These are phyloP conservation scores for Eidolon dupreanum DNA, from an alignment of 2,797 vertebrate species.

Conservation along the genomic window DNA sequence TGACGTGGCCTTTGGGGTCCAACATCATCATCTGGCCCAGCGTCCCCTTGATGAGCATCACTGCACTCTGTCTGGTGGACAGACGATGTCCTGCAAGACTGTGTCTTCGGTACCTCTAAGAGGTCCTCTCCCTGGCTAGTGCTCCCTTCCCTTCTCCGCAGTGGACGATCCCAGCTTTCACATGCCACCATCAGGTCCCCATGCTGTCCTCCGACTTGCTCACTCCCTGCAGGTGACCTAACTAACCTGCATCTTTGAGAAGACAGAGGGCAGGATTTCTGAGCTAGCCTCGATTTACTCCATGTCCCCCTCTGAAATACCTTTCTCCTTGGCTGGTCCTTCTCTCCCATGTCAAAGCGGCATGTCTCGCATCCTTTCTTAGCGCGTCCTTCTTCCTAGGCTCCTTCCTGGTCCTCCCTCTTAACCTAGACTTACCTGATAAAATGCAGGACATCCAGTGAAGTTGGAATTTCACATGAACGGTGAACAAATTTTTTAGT, in stretches of 20 bases:
- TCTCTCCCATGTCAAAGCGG: neutral
- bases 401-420: neutral
- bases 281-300: neutral
- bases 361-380: neutral
- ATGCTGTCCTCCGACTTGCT: neutral
- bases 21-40: neutral
- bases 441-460: neutral
- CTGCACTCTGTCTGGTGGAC: rapidly evolving
- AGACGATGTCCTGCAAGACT: neutral
- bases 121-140: neutral
- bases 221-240: neutral
- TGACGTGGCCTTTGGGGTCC: rapidly evolving
- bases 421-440: neutral
- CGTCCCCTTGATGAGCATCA: neutral
- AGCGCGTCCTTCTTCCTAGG: neutral
- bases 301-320: neutral
- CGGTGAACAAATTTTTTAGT: neutral
- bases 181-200: neutral
- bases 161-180: neutral
- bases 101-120: neutral
- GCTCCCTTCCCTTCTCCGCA: neutral
- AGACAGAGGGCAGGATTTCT: neutral
- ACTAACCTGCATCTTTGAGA: neutral
- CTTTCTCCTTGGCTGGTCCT: neutral
- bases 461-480: neutral